Base-by-base conservation (phyloP, 2,113 vertebrate genomes). In the Canis aureus region DNA sequence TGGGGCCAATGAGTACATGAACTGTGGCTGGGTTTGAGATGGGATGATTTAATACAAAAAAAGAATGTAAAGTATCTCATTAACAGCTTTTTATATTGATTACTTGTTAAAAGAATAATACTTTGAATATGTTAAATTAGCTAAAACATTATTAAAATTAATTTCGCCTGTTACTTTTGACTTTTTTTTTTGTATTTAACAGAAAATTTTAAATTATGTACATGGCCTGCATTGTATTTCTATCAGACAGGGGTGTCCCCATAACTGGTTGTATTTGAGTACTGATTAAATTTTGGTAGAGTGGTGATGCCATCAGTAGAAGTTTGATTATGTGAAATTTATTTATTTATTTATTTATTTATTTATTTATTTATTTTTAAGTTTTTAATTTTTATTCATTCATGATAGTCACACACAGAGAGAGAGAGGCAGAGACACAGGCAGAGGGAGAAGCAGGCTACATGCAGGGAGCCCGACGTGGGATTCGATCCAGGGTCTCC, bases 91-190 rank as follows among this genome's bases (percentile, higher is more conserved):
- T 62, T 93, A 55, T 73, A 73, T 60, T 89, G 29, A 80, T 66
- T 66, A 32, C 13, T 25, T 57, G 3, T 51, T 43, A 12, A 76
- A 83, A 79, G 19, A 27, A 57, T 69, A 66, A 20, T 88, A 84
- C 35, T 89, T 96, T 66, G n/a, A 71, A 64, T 82, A 43, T 35
- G 12, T 53, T 82, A 59, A 81, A 11, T 81, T 80, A 92, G 57
- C 82, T 23, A 83, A 92, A 92, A 69, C 27, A 43, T 57, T 38
- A 78, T 38, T 79, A 85, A 95, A 79, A 86, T 85, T 90, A 86
- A 90, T 90, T 55, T 80, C 55, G 19, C 32, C 43, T 64, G 5
- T 66, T 79, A 19, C 43, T 90, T 51, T 64, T 62, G n/a, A 49
- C 73, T 8, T 73, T 13, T 2, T 73, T 6, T 76, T 64, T 80